Percentiles rank a stretch among this genome's conserved stretches.
Evolutionary conservation across 2,113 vertebrate genomes (phyloP).

Genomic region (Nesogale talazaci): DNA sequence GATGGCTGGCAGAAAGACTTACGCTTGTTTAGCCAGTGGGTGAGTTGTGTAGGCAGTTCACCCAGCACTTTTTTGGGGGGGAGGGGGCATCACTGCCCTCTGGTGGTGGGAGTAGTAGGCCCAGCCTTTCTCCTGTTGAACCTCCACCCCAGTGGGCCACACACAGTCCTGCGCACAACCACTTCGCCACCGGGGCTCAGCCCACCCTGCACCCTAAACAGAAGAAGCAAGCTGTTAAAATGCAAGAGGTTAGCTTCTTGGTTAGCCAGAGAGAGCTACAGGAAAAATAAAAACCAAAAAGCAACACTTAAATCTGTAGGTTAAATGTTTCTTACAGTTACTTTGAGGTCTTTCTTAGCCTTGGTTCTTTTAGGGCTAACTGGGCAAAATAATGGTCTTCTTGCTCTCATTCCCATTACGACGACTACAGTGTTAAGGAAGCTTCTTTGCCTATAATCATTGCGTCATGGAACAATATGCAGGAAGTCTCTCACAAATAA

Average conservation of each 20-base stretch:
- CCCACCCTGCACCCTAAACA: not conserved
- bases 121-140: too few relatives aligned
- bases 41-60: not conserved
- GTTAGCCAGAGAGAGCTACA: not conserved
- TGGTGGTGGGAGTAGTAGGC: too few relatives aligned
- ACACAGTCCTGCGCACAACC: too few relatives aligned
- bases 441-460: not conserved
- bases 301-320: not conserved
- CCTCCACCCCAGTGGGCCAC: too few relatives aligned
- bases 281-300: too few relatives aligned
- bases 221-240: not conserved
- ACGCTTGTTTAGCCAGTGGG: not conserved
- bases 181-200: too few relatives aligned
- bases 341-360: not conserved
- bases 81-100: too few relatives aligned
- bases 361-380: too few relatives aligned
- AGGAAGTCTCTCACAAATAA: not conserved
- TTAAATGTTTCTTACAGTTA: not conserved
- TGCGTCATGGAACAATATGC: not conserved
- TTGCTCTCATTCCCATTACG: not conserved
- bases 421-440: not conserved
- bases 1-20: not conserved
- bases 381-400: not conserved
- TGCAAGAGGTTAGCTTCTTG: not conserved
- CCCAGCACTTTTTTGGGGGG: too few relatives aligned